Evolutionary conservation across 2,797 vertebrate genomes (phyloP).

Genomic region (Euphonia xanthogaster): DNA sequence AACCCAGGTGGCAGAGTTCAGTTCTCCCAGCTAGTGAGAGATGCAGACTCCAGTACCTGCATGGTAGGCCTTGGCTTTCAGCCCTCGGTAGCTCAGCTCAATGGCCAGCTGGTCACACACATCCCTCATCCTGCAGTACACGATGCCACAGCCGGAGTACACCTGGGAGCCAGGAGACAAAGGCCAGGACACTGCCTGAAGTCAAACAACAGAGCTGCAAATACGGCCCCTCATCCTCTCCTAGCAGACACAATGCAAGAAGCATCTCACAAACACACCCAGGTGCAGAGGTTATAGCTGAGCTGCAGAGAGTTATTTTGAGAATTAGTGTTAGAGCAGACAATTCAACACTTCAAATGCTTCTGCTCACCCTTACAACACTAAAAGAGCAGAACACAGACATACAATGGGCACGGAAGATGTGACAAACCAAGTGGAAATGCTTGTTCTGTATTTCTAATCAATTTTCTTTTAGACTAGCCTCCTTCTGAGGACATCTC

Average conservation of each 20-base stretch:
- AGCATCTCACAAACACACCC: not conserved
- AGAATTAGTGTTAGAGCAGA: not conserved
- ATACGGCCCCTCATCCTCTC: not conserved
- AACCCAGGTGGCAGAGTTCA: not conserved
- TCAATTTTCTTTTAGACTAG: not conserved
- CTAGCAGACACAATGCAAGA: not conserved
- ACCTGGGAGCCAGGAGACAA: constrained; percentile 72
- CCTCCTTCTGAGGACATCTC: not conserved
- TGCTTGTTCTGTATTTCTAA: not conserved
- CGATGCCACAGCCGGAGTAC: constrained; percentile 86
- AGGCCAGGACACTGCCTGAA: not conserved
- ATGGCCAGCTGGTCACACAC: constrained; percentile 90
- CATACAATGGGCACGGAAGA: accelerated
- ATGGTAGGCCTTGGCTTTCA: constrained; percentile 90
- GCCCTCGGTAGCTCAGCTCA: constrained; percentile 86
- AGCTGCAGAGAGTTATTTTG: not conserved
- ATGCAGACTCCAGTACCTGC: constrained; percentile 81
- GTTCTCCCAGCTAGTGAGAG: not conserved
- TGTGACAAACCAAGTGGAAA: not conserved
- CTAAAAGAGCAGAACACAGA: not conserved
- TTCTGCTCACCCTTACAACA: not conserved
- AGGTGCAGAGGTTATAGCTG: not conserved
- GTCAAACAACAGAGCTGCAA: not conserved
- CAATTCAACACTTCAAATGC: not conserved
- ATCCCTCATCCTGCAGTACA: constrained; percentile 96